Percentiles rank a stretch among this genome's conserved stretches.
These are phyloP conservation scores for Mystacornis crossleyi DNA, from an alignment of 2,113 vertebrate species.

Conservation along the genomic window DNA sequence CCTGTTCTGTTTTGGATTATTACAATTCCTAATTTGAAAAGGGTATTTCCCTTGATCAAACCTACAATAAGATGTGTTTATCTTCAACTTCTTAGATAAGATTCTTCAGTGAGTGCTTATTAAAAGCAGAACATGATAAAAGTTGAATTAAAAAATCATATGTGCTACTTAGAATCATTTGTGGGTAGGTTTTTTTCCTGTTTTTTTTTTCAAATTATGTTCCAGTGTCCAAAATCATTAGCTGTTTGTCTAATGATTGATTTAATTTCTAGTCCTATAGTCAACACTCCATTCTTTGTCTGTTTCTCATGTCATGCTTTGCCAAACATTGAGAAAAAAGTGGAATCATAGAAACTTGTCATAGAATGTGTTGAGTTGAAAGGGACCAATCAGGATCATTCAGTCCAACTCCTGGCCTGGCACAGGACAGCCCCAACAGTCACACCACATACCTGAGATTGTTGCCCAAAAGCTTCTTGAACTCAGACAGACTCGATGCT, in stretches of 20 bases:
- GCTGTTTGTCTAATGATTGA: background rate
- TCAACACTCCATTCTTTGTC: background rate
- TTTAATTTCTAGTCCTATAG: background rate
- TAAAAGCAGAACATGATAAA: background rate
- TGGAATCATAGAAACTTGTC: background rate
- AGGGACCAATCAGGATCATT: background rate
- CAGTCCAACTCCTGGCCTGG: background rate
- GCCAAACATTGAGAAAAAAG: background rate
- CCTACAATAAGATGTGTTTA: background rate
- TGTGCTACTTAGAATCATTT: background rate
- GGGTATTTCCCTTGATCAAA: background rate
- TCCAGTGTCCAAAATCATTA: background rate
- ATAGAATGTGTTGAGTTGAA: background rate
- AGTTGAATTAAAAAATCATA: background rate
- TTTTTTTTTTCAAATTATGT: background rate
- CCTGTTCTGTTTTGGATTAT: background rate
- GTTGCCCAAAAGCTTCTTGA: background rate
- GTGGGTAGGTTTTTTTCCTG: background rate
- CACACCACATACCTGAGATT: fast-evolving
- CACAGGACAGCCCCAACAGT: background rate
- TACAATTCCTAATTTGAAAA: background rate
- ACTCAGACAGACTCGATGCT: background rate
- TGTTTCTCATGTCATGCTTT: background rate
- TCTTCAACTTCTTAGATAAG: background rate
- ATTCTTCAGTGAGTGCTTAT: background rate